phyloP scores from a whole-genome alignment of 2,797 vertebrate species.

The Pangasius mekongensis region DNA sequence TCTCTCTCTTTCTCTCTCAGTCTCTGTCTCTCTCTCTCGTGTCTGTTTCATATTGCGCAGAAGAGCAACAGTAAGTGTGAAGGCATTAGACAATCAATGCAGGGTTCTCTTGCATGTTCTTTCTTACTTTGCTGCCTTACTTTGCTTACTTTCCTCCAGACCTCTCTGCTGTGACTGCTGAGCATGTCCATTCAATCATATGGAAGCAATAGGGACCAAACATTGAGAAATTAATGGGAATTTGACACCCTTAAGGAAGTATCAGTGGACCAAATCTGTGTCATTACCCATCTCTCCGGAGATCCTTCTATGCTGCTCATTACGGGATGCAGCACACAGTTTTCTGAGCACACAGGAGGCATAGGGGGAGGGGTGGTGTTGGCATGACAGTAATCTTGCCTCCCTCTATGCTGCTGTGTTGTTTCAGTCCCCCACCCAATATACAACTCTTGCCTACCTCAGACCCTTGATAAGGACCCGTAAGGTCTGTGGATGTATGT shows the following conservation, averaged over 20 bases:
- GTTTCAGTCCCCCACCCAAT: constrained; percentile 7
- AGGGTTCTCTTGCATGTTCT: neutral
- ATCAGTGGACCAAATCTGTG: neutral
- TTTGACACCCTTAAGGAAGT: constrained; percentile 1
- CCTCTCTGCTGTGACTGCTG: neutral
- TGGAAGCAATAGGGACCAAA: neutral
- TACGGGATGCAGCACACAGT: constrained; percentile 11
- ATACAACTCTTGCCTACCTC: neutral
- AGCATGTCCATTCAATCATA: neutral
- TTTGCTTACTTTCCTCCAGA: neutral
- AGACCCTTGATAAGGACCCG: constrained; percentile 14
- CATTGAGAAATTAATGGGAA: neutral
- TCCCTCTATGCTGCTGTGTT: constrained; percentile 18
- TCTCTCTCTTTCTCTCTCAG: constrained; percentile 10
- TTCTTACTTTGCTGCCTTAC: neutral
- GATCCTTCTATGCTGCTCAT: neutral
- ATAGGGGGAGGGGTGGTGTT: neutral
- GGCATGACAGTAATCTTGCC: neutral
- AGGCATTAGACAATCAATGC: constrained; percentile 22
- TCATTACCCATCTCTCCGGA: neutral
- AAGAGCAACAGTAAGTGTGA: constrained; percentile 30
- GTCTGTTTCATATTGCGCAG: constrained; percentile 35
- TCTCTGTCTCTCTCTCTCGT: constrained; percentile 28
- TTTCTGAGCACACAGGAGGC: constrained; percentile 4
- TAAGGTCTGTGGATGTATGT: constrained; percentile 5